Evolutionary conservation across 2,888 invertebrate genomes (phyloP).

Genomic region (Drosophila nr. perissopoda): DNA sequence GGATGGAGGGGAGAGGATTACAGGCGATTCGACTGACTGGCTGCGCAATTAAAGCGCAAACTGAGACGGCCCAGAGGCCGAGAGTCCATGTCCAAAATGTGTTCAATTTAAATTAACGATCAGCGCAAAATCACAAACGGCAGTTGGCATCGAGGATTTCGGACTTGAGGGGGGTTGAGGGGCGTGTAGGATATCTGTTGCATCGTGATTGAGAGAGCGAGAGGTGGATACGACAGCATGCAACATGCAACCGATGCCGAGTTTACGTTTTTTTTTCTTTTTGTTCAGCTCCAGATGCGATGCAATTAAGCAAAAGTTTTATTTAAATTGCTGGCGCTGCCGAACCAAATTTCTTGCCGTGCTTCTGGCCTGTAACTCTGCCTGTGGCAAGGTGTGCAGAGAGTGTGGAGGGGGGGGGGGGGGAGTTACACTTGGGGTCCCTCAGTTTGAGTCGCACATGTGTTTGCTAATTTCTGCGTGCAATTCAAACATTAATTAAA

Average conservation of each 20-base stretch:
- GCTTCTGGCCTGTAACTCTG: conserved; percentile 59
- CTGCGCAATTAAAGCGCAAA: conserved; percentile 70
- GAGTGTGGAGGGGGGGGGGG: not conserved
- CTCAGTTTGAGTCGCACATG: conserved; percentile 56
- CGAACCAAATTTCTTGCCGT: conserved; percentile 44
- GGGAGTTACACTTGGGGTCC: conserved; percentile 7
- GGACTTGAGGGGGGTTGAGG: not conserved
- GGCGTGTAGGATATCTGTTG: conserved; percentile 10
- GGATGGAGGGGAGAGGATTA: conserved; percentile 2
- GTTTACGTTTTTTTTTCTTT: not conserved
- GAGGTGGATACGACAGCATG: conserved; percentile 42
- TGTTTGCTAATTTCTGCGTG: conserved; percentile 78
- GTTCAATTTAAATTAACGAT: conserved; percentile 79
- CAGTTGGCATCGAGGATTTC: conserved; percentile 28
- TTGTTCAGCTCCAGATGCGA: conserved; percentile 54
- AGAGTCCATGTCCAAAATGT: conserved; percentile 74
- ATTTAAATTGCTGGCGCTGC: conserved; percentile 76
- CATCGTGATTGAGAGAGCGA: conserved; percentile 53
- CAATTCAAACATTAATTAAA: conserved; percentile 79
- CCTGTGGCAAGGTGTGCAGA: not conserved
- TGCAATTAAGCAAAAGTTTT: conserved; percentile 80
- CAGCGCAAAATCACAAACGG: conserved; percentile 70
- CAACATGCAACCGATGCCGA: conserved; percentile 59
- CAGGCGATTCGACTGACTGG: conserved; percentile 38
- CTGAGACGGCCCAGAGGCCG: conserved; percentile 38